Evolutionary conservation across 2,888 invertebrate genomes (phyloP).

Genomic region (Lycophotia porphyrea): DNA sequence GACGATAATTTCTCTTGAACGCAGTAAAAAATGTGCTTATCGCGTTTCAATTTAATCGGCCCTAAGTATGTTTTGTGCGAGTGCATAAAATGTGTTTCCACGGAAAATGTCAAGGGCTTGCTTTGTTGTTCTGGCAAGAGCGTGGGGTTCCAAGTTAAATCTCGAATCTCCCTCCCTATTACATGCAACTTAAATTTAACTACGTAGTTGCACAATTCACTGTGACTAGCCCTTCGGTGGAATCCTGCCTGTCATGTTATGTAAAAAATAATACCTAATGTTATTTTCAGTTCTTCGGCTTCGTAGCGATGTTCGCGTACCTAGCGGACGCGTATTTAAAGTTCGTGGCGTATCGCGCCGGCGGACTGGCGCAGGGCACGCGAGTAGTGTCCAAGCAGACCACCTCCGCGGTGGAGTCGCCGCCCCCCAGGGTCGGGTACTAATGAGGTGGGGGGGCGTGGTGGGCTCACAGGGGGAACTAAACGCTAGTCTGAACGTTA

Average conservation of each 20-base stretch:
- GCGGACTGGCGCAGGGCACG: conserved; percentile 94
- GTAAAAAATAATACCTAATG: not conserved
- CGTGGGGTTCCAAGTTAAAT: not conserved
- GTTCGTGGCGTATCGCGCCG: conserved; percentile 91
- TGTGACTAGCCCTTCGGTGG: not conserved
- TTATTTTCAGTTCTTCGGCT: conserved; percentile 94
- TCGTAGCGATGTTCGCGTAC: conserved; percentile 94
- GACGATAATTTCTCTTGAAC: not conserved
- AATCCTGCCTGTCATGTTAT: not conserved
- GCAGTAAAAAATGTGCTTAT: not conserved
- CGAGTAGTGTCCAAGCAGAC: conserved; percentile 92
- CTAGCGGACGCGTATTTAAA: conserved; percentile 95
- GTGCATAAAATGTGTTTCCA: not conserved
- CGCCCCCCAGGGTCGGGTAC: conserved; percentile 79
- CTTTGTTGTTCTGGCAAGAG: not conserved
- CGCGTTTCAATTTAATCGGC: not conserved
- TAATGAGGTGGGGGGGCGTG: conserved; percentile 56
- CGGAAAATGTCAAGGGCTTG: not conserved
- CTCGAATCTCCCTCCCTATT: not conserved
- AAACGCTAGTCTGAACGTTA: conserved; percentile 18
- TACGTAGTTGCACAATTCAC: not conserved
- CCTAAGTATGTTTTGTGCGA: not conserved
- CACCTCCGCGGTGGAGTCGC: conserved; percentile 87
- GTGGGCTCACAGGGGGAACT: not conserved
- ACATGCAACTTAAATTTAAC: too few species aligned